Evolutionary conservation across 2,797 vertebrate genomes (phyloP).

Genomic region (Urophycis tenuis): DNA sequence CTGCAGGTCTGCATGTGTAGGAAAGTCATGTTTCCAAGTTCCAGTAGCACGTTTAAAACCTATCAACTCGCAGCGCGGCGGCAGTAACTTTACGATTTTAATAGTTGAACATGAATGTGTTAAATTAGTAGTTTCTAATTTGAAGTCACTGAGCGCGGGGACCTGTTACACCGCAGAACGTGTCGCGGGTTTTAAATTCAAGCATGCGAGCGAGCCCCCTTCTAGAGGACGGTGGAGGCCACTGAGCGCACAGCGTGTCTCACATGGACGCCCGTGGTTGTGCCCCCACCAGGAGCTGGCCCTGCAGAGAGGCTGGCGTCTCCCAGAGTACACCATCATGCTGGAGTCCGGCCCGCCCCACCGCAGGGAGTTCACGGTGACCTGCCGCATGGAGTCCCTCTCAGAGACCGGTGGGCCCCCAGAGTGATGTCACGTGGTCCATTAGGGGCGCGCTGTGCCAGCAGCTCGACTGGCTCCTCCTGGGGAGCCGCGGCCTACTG

Average conservation of each 20-base stretch:
- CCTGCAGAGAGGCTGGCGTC: conserved; percentile 75
- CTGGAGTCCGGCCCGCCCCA: conserved; percentile 79
- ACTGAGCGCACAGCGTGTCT: not conserved
- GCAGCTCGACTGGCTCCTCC: not conserved
- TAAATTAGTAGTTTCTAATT: not conserved
- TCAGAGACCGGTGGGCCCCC: conserved; percentile 74
- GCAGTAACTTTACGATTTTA: too few species aligned
- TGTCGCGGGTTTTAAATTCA: not conserved
- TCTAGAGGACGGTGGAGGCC: too few species aligned
- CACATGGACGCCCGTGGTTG: not conserved
- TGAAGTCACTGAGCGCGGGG: not conserved
- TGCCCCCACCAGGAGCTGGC: conserved; percentile 52
- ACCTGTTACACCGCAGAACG: not conserved
- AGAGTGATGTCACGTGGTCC: not conserved
- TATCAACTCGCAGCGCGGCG: not conserved
- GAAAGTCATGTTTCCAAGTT: not conserved
- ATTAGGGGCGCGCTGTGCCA: not conserved
- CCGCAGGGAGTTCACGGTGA: conserved; percentile 81
- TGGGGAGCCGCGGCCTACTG: too few species aligned
- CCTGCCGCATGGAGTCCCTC: conserved; percentile 77
- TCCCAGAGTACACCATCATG: conserved; percentile 79
- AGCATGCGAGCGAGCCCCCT: too few species aligned
- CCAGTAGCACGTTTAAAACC: not conserved
- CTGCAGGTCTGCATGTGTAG: conserved; percentile 60
- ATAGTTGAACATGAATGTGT: not conserved